Percentiles rank a stretch among this genome's conserved stretches.
Conservation (phyloP, 2,113 vertebrate genomes). For the Smithornis capensis region DNA sequence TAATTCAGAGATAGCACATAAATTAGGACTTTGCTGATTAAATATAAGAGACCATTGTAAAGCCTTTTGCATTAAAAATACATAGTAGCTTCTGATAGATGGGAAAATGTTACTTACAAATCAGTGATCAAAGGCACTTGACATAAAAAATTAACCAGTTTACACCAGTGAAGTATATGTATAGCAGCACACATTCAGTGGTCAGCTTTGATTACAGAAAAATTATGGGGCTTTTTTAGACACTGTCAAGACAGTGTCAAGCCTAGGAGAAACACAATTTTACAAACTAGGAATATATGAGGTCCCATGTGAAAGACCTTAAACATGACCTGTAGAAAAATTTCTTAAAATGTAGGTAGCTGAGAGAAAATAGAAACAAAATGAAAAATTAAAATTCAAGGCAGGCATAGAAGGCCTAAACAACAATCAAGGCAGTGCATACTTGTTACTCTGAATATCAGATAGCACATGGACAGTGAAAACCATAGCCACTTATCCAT, state of each 20-base stretch:
- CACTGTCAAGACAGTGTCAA: neutral
- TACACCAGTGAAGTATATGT: neutral
- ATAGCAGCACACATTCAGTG: neutral
- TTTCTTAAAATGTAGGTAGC: neutral
- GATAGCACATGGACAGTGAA: neutral
- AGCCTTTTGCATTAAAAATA: neutral
- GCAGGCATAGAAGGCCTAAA: neutral
- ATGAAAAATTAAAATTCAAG: neutral
- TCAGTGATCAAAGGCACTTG: neutral
- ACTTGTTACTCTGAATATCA: neutral
- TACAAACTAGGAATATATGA: neutral
- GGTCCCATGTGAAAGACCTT: neutral
- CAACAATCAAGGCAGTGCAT: neutral
- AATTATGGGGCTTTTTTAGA: neutral
- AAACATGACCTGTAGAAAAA: neutral
- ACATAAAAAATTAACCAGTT: rapidly evolving
- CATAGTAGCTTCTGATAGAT: neutral
- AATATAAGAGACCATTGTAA: neutral
- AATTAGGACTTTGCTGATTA: neutral
- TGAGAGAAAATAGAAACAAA: neutral
- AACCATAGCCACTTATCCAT: neutral
- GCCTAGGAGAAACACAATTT: neutral
- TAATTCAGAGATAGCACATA: neutral
- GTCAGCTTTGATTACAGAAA: neutral
- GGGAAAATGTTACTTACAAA: neutral